Evolutionary conservation across 2,888 invertebrate genomes (phyloP).

Genomic region (Trichogramma evanescens): DNA sequence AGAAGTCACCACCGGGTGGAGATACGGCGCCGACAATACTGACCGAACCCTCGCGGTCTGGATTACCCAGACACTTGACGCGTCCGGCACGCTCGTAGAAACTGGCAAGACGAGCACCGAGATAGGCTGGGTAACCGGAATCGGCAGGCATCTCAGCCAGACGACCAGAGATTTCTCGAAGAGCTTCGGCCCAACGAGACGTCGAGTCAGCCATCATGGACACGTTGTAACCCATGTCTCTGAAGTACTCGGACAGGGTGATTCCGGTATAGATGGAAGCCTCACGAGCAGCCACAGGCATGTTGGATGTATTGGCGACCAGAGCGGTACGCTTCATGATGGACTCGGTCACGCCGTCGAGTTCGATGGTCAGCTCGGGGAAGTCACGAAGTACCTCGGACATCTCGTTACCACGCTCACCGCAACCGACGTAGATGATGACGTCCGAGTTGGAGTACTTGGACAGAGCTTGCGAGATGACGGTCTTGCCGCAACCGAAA

Average conservation of each 20-base stretch:
- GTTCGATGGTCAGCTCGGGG: slow-evolving; percentile 95
- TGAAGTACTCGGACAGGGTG: slow-evolving; percentile 99
- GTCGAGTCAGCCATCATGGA: slow-evolving; percentile 99
- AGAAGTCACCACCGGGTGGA: slow-evolving; percentile 99
- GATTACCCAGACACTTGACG: slow-evolving; percentile 94
- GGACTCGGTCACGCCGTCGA: slow-evolving; percentile 92
- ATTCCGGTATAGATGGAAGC: slow-evolving; percentile 99
- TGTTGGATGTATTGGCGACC: slow-evolving; percentile 99
- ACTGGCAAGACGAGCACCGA: slow-evolving; percentile 95
- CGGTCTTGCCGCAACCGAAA: slow-evolving; percentile 99
- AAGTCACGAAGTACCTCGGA: slow-evolving; percentile 98
- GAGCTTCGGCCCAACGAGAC: slow-evolving; percentile 99
- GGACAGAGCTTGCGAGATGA: slow-evolving; percentile 97
- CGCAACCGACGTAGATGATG: slow-evolving; percentile 99
- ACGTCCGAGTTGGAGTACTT: slow-evolving; percentile 99
- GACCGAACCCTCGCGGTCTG: slow-evolving; percentile 96
- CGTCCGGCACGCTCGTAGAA: slow-evolving; percentile 98
- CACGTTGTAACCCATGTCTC: slow-evolving; percentile 99
- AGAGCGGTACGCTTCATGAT: slow-evolving; percentile 99
- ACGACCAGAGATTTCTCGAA: slow-evolving; percentile 98
- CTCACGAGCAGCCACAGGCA: slow-evolving; percentile 99
- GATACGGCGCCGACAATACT: slow-evolving; percentile 99
- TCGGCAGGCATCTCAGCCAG: slow-evolving; percentile 99
- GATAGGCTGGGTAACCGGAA: slow-evolving; percentile 97
- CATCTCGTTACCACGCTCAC: slow-evolving; percentile 99